Evolutionary conservation across 2,888 invertebrate genomes (phyloP).

Genomic region (Ochropacha duplaris): DNA sequence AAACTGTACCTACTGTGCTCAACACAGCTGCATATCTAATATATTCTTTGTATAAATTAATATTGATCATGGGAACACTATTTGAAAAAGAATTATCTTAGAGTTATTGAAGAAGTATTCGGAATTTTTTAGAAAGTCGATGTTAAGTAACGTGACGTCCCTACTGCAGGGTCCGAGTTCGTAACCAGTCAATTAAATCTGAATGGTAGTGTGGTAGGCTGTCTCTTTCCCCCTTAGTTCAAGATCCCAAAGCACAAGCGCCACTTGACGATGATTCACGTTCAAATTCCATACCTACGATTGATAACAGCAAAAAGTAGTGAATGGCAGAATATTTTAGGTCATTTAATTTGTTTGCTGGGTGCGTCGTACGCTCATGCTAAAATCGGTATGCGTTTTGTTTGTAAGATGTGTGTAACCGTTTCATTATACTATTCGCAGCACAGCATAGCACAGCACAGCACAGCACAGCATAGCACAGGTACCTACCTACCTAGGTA

Average conservation of each 20-base stretch:
- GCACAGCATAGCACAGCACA: neutral
- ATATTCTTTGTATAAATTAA: conserved; percentile 18
- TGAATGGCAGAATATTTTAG: conserved; percentile 74
- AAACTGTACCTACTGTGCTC: conserved; percentile 11
- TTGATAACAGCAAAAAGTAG: conserved; percentile 76
- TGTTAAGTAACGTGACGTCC: conserved; percentile 74
- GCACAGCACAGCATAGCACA: neutral
- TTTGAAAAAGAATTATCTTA: conserved; percentile 60
- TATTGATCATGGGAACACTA: conserved; percentile 38
- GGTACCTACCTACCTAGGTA: too few relatives aligned
- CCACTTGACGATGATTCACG: conserved; percentile 81
- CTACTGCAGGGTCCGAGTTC: conserved; percentile 76
- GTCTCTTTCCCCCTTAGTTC: conserved; percentile 71
- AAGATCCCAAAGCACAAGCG: conserved; percentile 71
- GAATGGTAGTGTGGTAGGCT: conserved; percentile 71
- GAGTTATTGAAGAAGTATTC: conserved; percentile 61
- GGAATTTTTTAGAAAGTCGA: conserved; percentile 78
- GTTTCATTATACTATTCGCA: neutral
- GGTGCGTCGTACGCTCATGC: conserved; percentile 45
- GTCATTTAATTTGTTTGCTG: conserved; percentile 64
- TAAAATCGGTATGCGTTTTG: conserved; percentile 50
- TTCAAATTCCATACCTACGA: conserved; percentile 78
- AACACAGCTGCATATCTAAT: too few relatives aligned
- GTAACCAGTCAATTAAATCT: conserved; percentile 81
- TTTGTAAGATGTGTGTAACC: conserved; percentile 46